Conservation (phyloP, 2,797 vertebrate species). For the Ataeniobius toweri region DNA sequence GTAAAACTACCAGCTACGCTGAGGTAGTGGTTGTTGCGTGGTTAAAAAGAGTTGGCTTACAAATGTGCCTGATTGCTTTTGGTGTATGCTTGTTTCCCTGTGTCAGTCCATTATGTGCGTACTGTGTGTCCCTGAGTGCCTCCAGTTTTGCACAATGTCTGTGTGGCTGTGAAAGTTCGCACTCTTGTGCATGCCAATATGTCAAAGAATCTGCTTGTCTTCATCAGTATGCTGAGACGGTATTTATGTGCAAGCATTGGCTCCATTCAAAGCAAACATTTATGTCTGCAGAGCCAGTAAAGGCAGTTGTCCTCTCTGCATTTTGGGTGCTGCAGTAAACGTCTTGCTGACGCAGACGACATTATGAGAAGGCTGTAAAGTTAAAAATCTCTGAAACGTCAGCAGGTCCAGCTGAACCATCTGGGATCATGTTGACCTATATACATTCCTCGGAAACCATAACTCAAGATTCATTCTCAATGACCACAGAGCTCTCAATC, state of each 20-base stretch:
- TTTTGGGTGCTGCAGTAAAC: slow-evolving; percentile 46
- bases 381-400: slow-evolving; percentile 30
- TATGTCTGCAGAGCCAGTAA: slow-evolving; percentile 30
- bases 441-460: slow-evolving; percentile 53
- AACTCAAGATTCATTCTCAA: slow-evolving; percentile 57
- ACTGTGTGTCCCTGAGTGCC: slow-evolving; percentile 22
- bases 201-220: slow-evolving; percentile 29
- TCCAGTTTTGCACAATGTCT: neutral
- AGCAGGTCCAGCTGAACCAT: slow-evolving; percentile 39
- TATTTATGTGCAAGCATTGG: slow-evolving; percentile 26
- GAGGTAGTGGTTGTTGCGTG: slow-evolving; percentile 31
- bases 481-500: slow-evolving; percentile 55
- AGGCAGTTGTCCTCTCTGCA: slow-evolving; percentile 14
- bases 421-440: slow-evolving; percentile 58
- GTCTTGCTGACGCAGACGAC: slow-evolving; percentile 16
- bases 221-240: slow-evolving; percentile 61
- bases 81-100: slow-evolving; percentile 19
- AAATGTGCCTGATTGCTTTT: slow-evolving; percentile 58
- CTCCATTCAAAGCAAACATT: slow-evolving; percentile 57
- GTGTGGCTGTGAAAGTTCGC: neutral
- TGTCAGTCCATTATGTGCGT: slow-evolving; percentile 11
- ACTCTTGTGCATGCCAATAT: slow-evolving; percentile 21
- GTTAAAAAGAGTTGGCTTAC: slow-evolving; percentile 40
- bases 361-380: slow-evolving; percentile 50
- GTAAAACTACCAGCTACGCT: slow-evolving; percentile 65